Evolutionary conservation across 1,140 invertebrate species (phyloP), one percentile per base, ranked within the genome.

Genomic region (Cecropterus lyciades): DNA sequence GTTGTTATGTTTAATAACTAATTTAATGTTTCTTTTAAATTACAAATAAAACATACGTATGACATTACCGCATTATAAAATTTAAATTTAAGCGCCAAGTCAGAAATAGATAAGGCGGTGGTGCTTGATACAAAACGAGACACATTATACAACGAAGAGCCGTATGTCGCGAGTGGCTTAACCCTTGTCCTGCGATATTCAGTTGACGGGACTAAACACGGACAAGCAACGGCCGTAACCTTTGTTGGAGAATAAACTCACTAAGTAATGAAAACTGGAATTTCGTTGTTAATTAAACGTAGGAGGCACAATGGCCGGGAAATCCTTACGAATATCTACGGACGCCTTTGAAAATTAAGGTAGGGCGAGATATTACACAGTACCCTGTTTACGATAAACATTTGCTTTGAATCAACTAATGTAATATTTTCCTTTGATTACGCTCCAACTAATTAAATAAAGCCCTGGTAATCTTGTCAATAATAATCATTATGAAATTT

Each of bases 271-370:
- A 37, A 46, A 66, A 43, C 52, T 52, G 42, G 43, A 59, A 51
- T 70, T 27, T 51, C 48, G 48, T 60, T 64, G 45, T 68, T 73
- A 74, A 70, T 74, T 66, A 74, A 57, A 43, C 40, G 57, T 60
- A 4, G 67, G 63, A 37, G 63, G 63, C 6, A 33, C 43, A 59
- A 37, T 48, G 43, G 27, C 10, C 6, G 45, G 16, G 57, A 46
- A 51, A 62, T 62, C 59, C 59, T 62, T 62, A 13, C 16, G 57
- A 48, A 60, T 48, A 49, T 60, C 57, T 48, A 49, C 45, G 15
- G 57, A 49, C 30, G 27, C 27, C 57, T 60, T 48, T 20, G 57
- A 46, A 48, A 30, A 49, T 60, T 60, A 48, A 60, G 43, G 46
- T 33, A 45, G 14, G 16, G 53, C 37, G 40, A 33, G 33, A 16